These are phyloP conservation scores for Zonitis immaculata DNA, from an alignment of 2,888 invertebrate genomes.

Conservation along the genomic window DNA sequence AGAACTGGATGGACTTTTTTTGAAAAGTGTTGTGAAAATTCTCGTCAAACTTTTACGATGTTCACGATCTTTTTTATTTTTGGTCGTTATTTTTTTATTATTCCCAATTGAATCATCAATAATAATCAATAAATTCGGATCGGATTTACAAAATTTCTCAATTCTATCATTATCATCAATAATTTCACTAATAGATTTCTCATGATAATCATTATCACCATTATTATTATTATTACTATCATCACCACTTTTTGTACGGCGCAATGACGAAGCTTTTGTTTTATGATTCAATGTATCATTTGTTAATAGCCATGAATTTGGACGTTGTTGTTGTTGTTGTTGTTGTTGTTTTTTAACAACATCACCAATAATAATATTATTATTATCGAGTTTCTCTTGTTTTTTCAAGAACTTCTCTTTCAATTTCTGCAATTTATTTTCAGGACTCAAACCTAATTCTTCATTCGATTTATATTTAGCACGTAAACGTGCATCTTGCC, in stretches of 20 bases:
- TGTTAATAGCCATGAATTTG: slow-evolving; percentile 39
- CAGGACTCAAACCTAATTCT: slow-evolving; percentile 67
- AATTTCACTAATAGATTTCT: slow-evolving; percentile 39
- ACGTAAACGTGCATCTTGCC: slow-evolving; percentile 57
- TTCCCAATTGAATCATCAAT: slow-evolving; percentile 39
- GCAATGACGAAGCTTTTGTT: slow-evolving; percentile 37
- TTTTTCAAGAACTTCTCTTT: slow-evolving; percentile 46
- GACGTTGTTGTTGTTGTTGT: slow-evolving; percentile 37
- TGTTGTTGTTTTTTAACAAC: too few species aligned
- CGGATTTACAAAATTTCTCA: slow-evolving; percentile 43
- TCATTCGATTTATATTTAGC: slow-evolving; percentile 67
- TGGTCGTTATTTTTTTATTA: slow-evolving; percentile 47
- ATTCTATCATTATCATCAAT: slow-evolving; percentile 15
- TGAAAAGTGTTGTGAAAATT: slow-evolving; percentile 78
- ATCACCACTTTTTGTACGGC: slow-evolving; percentile 41
- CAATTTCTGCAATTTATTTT: slow-evolving; percentile 58
- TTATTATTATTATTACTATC: slow-evolving; percentile 15
- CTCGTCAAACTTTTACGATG: slow-evolving; percentile 78
- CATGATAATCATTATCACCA: slow-evolving; percentile 17
- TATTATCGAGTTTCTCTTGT: slow-evolving; percentile 25
- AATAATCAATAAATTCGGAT: slow-evolving; percentile 44
- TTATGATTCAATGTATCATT: slow-evolving; percentile 43
- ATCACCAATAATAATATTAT: slow-evolving; percentile 20
- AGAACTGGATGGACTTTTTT: slow-evolving; percentile 52
- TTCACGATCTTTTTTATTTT: slow-evolving; percentile 63